These are phyloP conservation scores for Alcedo atthis DNA, from an alignment of 2,797 vertebrate species.

Conservation along the genomic window DNA sequence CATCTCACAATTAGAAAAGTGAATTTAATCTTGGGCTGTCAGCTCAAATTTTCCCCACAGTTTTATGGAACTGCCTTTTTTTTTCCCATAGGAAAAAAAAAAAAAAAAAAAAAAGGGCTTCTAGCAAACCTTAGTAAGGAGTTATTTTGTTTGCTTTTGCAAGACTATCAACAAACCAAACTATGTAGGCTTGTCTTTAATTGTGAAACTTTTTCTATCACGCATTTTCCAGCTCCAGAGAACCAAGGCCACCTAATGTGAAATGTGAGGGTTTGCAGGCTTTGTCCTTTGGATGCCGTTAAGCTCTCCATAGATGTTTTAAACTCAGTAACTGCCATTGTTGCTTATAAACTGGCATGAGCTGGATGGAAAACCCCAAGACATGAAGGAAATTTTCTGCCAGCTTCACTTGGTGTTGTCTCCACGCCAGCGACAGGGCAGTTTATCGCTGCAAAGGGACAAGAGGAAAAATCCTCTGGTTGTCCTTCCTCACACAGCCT, in stretches of 20 bases:
- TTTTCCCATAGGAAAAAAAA: slow-evolving; percentile 51
- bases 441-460: neutral
- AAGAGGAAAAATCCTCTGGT: neutral
- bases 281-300: neutral
- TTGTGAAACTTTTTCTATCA: slow-evolving; percentile 29
- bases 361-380: neutral
- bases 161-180: slow-evolving; percentile 52
- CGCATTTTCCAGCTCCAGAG: neutral
- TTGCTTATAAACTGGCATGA: neutral
- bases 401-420: neutral
- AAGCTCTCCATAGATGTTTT: neutral
- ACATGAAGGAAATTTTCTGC: neutral
- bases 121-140: slow-evolving; percentile 19
- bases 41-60: slow-evolving; percentile 45
- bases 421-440: fast-evolving
- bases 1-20: slow-evolving; percentile 36
- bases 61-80: neutral
- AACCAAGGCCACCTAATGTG: neutral
- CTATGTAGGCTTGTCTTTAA: slow-evolving; percentile 18
- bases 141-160: slow-evolving; percentile 52
- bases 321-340: neutral
- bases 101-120: neutral
- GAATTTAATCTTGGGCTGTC: slow-evolving; percentile 53
- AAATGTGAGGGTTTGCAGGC: neutral
- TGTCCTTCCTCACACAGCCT: neutral